Evolutionary conservation across 2,113 vertebrate species (phyloP).

Genomic region (Catharus minimus): DNA sequence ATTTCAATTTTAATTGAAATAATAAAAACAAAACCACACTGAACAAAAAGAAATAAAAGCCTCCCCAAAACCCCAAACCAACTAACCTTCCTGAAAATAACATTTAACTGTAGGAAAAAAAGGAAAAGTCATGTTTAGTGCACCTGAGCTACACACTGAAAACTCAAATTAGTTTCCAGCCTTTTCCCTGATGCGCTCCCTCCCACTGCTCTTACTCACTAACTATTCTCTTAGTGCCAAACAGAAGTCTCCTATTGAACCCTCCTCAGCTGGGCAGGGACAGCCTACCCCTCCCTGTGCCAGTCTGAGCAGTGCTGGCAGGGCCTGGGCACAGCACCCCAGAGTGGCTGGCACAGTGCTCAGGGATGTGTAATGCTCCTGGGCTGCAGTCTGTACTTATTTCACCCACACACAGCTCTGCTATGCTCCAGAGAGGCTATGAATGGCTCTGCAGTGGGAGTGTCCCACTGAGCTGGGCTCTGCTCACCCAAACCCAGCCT

Average conservation of each 20-base stretch:
- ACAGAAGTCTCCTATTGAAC: background rate
- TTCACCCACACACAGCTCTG: background rate
- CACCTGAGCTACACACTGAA: background rate
- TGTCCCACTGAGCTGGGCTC: background rate
- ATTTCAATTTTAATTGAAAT: background rate
- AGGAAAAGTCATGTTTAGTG: background rate
- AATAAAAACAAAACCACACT: background rate
- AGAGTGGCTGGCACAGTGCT: background rate
- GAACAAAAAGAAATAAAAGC: background rate
- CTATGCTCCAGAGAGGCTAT: background rate
- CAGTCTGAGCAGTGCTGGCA: background rate
- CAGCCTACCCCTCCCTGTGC: background rate
- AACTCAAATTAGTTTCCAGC: background rate
- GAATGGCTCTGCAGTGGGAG: background rate
- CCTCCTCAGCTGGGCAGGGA: background rate
- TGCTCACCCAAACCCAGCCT: background rate
- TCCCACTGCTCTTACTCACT: background rate
- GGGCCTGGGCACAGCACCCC: background rate
- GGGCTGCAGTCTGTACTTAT: background rate
- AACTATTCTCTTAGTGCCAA: background rate
- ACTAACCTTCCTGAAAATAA: background rate
- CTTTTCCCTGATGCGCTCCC: background rate
- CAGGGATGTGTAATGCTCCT: background rate
- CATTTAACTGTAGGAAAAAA: background rate
- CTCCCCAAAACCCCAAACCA: background rate